Percentiles rank a stretch among this genome's conserved stretches.
Conservation (phyloP, 2,797 vertebrate genomes). For the Bradypus variegatus region DNA sequence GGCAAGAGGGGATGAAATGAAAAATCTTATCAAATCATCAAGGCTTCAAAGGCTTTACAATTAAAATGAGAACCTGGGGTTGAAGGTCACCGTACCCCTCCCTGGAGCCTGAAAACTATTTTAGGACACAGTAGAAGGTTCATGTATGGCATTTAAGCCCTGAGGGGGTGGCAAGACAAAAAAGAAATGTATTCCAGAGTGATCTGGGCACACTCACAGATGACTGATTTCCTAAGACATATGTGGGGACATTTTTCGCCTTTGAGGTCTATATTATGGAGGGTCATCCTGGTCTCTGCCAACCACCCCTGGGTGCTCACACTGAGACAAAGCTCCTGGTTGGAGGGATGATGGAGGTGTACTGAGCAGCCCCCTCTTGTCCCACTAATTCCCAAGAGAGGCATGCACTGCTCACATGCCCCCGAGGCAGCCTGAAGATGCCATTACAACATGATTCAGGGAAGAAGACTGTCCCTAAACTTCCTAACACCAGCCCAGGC, state of each 20-base stretch:
- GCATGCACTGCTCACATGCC: not conserved
- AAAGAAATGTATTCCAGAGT: not conserved
- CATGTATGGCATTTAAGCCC: not conserved
- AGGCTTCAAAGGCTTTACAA: not conserved
- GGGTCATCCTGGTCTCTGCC: not conserved
- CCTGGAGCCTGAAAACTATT: not conserved
- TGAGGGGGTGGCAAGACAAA: not conserved
- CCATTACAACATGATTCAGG: not conserved
- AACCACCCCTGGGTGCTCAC: not conserved
- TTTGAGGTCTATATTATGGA: not conserved
- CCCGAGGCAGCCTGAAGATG: not conserved
- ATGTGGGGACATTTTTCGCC: not conserved
- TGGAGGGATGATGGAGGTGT: not conserved
- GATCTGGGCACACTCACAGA: not conserved
- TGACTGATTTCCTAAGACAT: not conserved
- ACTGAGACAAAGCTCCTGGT: not conserved
- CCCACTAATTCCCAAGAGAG: not conserved
- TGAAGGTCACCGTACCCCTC: not conserved
- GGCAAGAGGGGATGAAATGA: not conserved
- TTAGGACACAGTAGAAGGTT: not conserved
- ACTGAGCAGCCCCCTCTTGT: not conserved
- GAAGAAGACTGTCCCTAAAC: not conserved
- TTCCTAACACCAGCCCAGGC: not conserved
- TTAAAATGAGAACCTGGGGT: not conserved
- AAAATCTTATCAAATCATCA: not conserved